Percentiles rank a stretch among this genome's conserved stretches.
Evolutionary conservation across 2,113 vertebrate species (phyloP).

Genomic region (Rhinoderma darwinii): DNA sequence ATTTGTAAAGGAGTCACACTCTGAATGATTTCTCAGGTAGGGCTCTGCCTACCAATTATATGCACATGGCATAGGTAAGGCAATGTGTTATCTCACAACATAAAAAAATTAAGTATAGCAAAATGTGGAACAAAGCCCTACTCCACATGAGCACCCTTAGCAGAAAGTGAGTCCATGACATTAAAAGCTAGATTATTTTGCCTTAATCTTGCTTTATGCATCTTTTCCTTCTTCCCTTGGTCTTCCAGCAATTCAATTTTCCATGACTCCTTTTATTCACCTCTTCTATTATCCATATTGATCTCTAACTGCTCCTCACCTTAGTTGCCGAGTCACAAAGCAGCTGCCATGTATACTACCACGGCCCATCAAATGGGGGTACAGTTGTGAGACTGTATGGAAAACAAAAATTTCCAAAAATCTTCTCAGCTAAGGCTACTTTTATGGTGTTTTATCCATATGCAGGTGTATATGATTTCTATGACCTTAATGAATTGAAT

Average conservation of each 20-base stretch:
- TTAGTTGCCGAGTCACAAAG: not conserved
- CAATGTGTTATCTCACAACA: no score
- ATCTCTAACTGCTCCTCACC: not conserved
- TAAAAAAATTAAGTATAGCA: no score
- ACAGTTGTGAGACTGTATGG: not conserved
- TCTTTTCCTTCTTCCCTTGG: no score
- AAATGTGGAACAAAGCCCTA: no score
- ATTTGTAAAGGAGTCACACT: no score
- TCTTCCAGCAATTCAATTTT: not conserved
- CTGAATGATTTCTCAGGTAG: no score
- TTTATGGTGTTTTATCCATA: not conserved
- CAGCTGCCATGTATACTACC: not conserved
- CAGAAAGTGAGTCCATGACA: not conserved
- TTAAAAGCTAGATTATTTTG: not conserved
- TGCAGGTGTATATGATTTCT: not conserved
- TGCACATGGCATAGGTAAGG: no score
- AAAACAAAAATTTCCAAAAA: not conserved
- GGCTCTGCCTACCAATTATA: no score
- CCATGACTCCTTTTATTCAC: not conserved
- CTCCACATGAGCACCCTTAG: not conserved
- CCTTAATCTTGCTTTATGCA: no score
- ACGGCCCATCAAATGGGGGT: no score
- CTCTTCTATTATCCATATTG: no score
- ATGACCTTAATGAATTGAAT: not conserved
- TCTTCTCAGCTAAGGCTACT: not conserved